Conservation (phyloP, 1,140 invertebrate species). For the Antheraea pernyi region DNA sequence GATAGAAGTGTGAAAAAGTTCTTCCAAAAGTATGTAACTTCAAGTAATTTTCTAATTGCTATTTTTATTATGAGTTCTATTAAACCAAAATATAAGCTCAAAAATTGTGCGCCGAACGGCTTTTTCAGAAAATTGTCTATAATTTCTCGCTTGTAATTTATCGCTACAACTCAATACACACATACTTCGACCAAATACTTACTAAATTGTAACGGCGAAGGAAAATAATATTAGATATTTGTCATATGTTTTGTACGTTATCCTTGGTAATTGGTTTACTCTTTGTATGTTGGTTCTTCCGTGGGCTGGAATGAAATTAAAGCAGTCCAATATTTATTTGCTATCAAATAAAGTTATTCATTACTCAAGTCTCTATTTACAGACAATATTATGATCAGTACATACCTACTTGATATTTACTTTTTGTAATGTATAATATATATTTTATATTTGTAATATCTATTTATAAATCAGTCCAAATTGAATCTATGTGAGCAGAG, state of each 20-base stretch:
- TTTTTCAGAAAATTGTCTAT: too few species aligned
- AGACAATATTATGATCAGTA: too few species aligned
- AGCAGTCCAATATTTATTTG: not conserved
- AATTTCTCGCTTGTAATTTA: not conserved
- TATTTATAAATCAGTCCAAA: too few species aligned
- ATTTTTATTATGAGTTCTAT: too few species aligned
- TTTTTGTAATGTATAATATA: not conserved
- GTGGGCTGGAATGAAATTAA: not conserved
- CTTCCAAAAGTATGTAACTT: too few species aligned
- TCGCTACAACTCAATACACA: slow-evolving; percentile 8
- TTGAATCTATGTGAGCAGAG: too few species aligned
- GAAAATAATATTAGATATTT: slow-evolving; percentile 44
- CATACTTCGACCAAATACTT: slow-evolving; percentile 7
- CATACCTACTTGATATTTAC: not conserved
- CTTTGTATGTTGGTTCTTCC: slow-evolving; percentile 17
- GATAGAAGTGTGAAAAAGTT: too few species aligned
- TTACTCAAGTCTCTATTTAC: not conserved
- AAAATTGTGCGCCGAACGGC: too few species aligned
- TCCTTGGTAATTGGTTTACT: slow-evolving; percentile 46
- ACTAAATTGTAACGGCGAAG: slow-evolving; percentile 26
- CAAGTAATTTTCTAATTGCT: too few species aligned
- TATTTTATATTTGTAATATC: too few species aligned
- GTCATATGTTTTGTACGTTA: slow-evolving; percentile 49
- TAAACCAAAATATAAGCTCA: too few species aligned
- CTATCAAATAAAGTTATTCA: not conserved